Base-by-base conservation (phyloP, 1,140 invertebrate genomes). In the Metopolophium dirhodum region DNA sequence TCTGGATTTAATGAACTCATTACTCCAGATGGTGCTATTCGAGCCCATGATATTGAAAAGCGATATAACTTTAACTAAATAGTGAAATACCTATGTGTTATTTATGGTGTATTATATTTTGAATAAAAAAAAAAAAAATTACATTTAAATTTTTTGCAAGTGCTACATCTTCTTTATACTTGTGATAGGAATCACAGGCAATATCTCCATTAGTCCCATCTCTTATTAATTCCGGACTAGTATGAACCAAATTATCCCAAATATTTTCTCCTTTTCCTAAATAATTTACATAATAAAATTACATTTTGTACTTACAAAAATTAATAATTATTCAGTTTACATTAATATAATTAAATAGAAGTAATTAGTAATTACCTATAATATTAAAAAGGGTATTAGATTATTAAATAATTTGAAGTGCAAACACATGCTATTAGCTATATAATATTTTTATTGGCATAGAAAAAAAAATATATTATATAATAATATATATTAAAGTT, bases 21-120 rank as follows among this genome's bases (percentile, higher is more conserved):
- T 77, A 96, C 96, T 51, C 97, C 97, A n/a, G 95, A 96, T 6
- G 97, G 97, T 85, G 97, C 95, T 23, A 97, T 95, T 49, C 97
- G 94, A 0, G 97, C 95, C 97, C 97, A 97, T 1, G 96, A 96
- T 94, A 97, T 95, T 0, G 97, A 97, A 95, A 97, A 97, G n/a
- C 97, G 95, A 94, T 97, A 97, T 86, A 96, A 95, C 93, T 96
- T 95, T 0, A 96, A 90, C 94, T 94, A 87, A 51, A 51, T 51
- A 51, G 49, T 51, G 14, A 51, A 51, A 20, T 20, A 20, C 18
- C 49, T 51, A 51, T 51, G 49, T 51, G 20, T 51, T 51, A 51
- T 51, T 51, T 51, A 51, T 51, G 49, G 18, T 51, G 3, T 51
- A 51, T 51, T 51, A 51, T 18, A 18, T 20, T 51, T 37, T 22